These are phyloP conservation scores for Squalus acanthias DNA, from an alignment of 2,797 vertebrate genomes.

Conservation along the genomic window DNA sequence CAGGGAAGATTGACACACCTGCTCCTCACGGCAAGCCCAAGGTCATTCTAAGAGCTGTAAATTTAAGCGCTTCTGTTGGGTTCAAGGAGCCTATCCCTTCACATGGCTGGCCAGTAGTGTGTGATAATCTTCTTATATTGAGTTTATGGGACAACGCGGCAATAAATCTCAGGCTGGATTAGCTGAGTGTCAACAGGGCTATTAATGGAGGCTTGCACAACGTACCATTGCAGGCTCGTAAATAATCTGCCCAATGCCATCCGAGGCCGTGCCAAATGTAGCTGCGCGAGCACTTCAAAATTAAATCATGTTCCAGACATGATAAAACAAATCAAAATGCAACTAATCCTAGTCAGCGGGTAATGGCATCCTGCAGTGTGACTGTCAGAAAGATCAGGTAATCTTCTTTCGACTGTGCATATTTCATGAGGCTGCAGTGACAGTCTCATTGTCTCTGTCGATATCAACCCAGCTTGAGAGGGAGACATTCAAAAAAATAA, in stretches of 20 bases:
- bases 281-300: neutral
- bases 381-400: neutral
- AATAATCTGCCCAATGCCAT: conserved; percentile 25
- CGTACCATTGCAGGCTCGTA: neutral
- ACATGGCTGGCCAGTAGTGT: neutral
- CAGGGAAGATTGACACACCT: neutral
- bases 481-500: neutral
- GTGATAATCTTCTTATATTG: conserved; percentile 10
- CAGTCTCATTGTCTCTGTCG: neutral
- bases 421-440: neutral
- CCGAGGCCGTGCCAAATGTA: neutral
- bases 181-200: neutral
- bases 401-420: neutral
- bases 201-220: neutral
- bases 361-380: neutral
- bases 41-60: neutral
- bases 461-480: neutral
- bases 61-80: neutral
- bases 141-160: neutral
- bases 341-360: neutral
- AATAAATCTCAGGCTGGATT: neutral
- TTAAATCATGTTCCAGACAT: conserved; percentile 32
- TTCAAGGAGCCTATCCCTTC: conserved; percentile 6
- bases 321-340: neutral
- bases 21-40: neutral